Evolutionary conservation across 2,888 invertebrate species (phyloP), one percentile per base, ranked within the genome.

Genomic region (Microchrysa polita): DNA sequence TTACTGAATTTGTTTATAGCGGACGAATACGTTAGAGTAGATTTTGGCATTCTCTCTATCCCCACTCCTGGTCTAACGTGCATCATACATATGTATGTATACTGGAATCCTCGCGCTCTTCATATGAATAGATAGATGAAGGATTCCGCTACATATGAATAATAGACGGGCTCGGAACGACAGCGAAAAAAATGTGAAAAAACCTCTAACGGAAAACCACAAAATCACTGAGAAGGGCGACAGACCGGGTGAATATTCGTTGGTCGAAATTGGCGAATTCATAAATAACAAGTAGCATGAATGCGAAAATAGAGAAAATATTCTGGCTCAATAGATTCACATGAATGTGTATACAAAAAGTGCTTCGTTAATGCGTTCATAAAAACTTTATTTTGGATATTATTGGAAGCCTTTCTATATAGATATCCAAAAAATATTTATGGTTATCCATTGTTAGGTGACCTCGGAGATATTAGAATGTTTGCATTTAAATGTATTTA

Each of bases 281-380:
- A 67, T 67, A 67, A 67, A 67, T 67, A 67, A 67, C 53, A 67
- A 55, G 67, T 18, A 7, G 42, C 53, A 34, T 53, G 67, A 53
- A 53, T 67, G 55, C 34, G 67, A 67, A 22, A 67, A 48, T 67
- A 67, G 67, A 67, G 67, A 44, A 48, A 67, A 67, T 55, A 53
- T 67, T 67, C 61, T 23, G 42, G 61, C 42, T 67, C 67, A 27
- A 67, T 67, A 67, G 55, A 67, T 23, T 22, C 52, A 60, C 20
- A n/a, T 5, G 12, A 53, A 52, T 34, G n/a, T n/a, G n/a, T n/a
- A n/a, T 34, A 34, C 27, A 34, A 34, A 34, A 34, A 34, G 7
- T n/a, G n/a, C n/a, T n/a, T n/a, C n/a, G n/a, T n/a, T n/a, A 34
- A 34, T 5, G 27, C 2, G 27, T 34, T 34, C 27, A 34, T 34